A percentile compares a stretch with the other conserved stretches of the same genome.
Conservation (phyloP, 1,140 invertebrate species). For the Drosophila arizonae region DNA sequence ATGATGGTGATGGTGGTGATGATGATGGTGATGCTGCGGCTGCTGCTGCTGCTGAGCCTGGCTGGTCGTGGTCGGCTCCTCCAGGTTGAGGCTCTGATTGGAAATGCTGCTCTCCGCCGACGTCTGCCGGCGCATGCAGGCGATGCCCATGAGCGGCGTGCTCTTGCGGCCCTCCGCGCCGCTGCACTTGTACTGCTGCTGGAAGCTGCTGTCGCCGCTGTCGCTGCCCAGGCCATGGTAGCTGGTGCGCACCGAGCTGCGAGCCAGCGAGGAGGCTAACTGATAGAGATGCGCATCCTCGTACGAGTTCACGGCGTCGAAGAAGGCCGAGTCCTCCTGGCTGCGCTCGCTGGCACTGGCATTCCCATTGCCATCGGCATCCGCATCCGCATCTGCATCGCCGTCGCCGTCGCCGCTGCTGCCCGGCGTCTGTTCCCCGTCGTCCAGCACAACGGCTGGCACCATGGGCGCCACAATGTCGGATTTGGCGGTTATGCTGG, state of each 20-base stretch:
- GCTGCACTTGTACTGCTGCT: slow-evolving; percentile 79
- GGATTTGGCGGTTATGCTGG: slow-evolving; percentile 88
- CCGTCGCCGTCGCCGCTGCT: slow-evolving; percentile 59
- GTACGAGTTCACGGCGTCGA: slow-evolving; percentile 74
- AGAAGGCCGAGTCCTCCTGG: slow-evolving; percentile 77
- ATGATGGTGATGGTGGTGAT: slow-evolving; percentile 46
- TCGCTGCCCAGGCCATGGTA: slow-evolving; percentile 67
- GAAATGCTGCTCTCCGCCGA: slow-evolving; percentile 82
- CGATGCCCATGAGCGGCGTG: slow-evolving; percentile 63
- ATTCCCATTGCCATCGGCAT: slow-evolving; percentile 41
- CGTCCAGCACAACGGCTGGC: slow-evolving; percentile 40
- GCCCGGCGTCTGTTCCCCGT: slow-evolving; percentile 59
- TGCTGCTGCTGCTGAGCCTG: slow-evolving; percentile 32
- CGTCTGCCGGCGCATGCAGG: slow-evolving; percentile 77
- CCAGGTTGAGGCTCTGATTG: slow-evolving; percentile 78
- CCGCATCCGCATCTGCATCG: slow-evolving; percentile 14
- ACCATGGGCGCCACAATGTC: slow-evolving; percentile 83
- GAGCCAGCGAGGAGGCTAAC: slow-evolving; percentile 69
- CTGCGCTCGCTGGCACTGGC: slow-evolving; percentile 75
- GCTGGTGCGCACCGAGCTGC: slow-evolving; percentile 77
- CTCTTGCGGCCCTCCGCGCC: slow-evolving; percentile 67
- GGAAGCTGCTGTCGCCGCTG: slow-evolving; percentile 70
- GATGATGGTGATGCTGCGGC: slow-evolving; percentile 1
- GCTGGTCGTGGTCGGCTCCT: slow-evolving; percentile 47
- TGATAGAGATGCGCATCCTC: slow-evolving; percentile 68